Evolutionary conservation across 2,797 vertebrate species (phyloP).

Genomic region (Onychomys torridus): DNA sequence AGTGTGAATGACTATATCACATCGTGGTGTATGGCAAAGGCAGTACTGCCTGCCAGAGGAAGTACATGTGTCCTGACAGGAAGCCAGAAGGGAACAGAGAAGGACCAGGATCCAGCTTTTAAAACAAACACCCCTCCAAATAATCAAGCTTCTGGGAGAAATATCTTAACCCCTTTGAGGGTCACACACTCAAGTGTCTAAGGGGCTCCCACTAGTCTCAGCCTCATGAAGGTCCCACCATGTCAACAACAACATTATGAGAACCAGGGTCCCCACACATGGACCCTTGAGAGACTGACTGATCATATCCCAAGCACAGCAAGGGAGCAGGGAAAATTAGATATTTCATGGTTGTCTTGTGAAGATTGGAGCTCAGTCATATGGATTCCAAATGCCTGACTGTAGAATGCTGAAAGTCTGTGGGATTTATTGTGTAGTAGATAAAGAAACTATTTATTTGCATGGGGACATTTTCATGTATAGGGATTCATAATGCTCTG

Average conservation of each 20-base stretch:
- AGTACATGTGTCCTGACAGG: neutral
- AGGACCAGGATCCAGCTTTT: neutral
- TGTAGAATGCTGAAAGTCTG: neutral
- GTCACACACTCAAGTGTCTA: neutral
- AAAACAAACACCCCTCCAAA: neutral
- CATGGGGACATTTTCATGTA: neutral
- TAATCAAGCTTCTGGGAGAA: neutral
- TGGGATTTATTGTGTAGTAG: neutral
- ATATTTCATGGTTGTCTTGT: neutral
- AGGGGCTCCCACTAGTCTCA: neutral
- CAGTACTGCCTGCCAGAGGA: neutral
- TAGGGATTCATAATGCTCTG: neutral
- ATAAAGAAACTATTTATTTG: slow-evolving; percentile 38
- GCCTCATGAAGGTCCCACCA: neutral
- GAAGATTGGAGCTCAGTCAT: neutral
- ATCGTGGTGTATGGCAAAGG: neutral
- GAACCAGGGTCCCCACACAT: neutral
- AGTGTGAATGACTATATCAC: neutral
- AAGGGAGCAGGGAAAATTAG: neutral
- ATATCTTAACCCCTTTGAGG: neutral
- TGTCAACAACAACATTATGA: neutral
- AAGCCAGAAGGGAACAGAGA: neutral
- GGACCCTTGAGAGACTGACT: neutral
- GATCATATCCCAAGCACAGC: neutral
- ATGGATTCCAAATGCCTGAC: neutral